Conservation (phyloP, 2,797 vertebrate genomes). For the Trachops cirrhosus region DNA sequence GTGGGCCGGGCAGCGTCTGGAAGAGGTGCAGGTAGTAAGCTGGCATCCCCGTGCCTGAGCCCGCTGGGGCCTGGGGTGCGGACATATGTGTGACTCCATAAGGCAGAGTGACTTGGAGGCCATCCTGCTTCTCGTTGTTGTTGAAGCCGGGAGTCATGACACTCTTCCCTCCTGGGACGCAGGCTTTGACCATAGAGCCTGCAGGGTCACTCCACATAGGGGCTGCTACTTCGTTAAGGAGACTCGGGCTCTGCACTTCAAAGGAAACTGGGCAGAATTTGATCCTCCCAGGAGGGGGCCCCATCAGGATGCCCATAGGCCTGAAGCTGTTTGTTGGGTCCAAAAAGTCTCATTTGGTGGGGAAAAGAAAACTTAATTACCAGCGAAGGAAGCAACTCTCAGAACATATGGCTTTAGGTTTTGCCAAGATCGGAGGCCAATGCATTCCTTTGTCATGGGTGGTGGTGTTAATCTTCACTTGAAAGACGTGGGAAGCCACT, state of each 20-base stretch:
- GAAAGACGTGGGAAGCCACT: slow-evolving; percentile 36
- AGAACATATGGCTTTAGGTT: slow-evolving; percentile 75
- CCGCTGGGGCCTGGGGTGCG: background rate
- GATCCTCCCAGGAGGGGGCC: slow-evolving; percentile 7
- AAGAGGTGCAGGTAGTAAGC: background rate
- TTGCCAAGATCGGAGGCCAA: slow-evolving; percentile 68
- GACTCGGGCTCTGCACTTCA: slow-evolving; percentile 59
- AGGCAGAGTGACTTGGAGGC: background rate
- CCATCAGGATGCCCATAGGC: slow-evolving; percentile 55
- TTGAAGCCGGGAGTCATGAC: background rate
- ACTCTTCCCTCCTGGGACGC: background rate
- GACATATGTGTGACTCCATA: background rate
- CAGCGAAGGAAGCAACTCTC: slow-evolving; percentile 71
- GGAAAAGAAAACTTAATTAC: slow-evolving; percentile 78
- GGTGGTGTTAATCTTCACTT: slow-evolving; percentile 58
- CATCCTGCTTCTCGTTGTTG: background rate
- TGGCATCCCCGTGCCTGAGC: accelerated
- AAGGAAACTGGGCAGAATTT: slow-evolving; percentile 38
- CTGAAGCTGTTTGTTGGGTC: slow-evolving; percentile 54
- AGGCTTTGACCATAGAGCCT: slow-evolving; percentile 19
- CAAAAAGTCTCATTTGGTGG: slow-evolving; percentile 53
- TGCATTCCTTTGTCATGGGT: slow-evolving; percentile 52
- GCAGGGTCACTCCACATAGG: background rate
- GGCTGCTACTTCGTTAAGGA: slow-evolving; percentile 41
- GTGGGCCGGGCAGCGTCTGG: background rate